Evolutionary conservation across 2,113 vertebrate species (phyloP).

Genomic region (Glaucomys volans): DNA sequence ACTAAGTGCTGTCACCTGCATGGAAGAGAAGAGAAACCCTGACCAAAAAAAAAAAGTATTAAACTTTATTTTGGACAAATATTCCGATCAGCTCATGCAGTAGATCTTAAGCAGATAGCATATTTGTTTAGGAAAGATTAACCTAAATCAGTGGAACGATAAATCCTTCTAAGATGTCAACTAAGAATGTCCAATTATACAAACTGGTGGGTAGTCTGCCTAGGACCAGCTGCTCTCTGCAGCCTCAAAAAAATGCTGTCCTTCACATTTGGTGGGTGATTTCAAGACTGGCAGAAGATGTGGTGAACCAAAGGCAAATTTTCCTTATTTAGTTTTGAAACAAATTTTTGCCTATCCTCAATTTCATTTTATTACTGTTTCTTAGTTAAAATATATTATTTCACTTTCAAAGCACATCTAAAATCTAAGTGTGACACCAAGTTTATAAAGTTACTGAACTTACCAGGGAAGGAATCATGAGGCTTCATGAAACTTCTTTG

Average conservation of each 20-base stretch:
- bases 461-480: constrained; percentile 96
- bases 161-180: constrained; percentile 86
- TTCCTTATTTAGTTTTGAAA: constrained; percentile 78
- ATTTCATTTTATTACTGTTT: too few relatives aligned
- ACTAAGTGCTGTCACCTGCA: constrained; percentile 30
- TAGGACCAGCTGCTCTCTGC: constrained; percentile 82
- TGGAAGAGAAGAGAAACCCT: constrained; percentile 65
- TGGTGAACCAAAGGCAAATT: constrained; percentile 65
- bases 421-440: too few relatives aligned
- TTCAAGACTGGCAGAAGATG: constrained; percentile 40
- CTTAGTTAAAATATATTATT: too few relatives aligned
- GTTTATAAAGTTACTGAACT: too few relatives aligned
- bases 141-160: constrained; percentile 86
- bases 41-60: constrained; percentile 77
- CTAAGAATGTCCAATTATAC: constrained; percentile 78
- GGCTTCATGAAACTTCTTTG: constrained; percentile 97
- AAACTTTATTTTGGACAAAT: constrained; percentile 85
- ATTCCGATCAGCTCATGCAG: constrained; percentile 87
- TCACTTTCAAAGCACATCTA: too few relatives aligned
- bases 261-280: constrained; percentile 2
- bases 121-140: constrained; percentile 89
- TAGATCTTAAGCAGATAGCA: constrained; percentile 84
- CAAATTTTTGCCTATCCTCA: constrained; percentile 68
- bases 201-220: constrained; percentile 80
- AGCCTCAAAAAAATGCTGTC: constrained; percentile 42